Evolutionary conservation across 2,797 vertebrate species (phyloP).

Genomic region (Gephyroberyx darwinii): DNA sequence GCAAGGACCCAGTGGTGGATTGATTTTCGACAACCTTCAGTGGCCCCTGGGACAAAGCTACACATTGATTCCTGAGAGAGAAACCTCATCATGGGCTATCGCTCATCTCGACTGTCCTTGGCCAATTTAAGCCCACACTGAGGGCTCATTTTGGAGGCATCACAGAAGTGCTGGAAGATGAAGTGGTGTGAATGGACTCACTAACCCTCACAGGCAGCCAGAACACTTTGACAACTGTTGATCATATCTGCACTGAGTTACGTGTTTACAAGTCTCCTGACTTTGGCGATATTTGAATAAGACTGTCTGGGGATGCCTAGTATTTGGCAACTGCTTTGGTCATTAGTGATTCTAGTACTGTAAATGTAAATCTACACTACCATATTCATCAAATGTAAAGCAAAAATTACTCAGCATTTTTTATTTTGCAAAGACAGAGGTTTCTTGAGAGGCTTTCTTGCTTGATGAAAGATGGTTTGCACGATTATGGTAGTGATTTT

Average conservation of each 20-base stretch:
- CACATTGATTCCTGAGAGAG: constrained; percentile 73
- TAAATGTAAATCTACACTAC: too few species aligned
- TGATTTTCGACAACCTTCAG: constrained; percentile 72
- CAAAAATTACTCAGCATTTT: too few species aligned
- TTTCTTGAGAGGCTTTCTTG: too few species aligned
- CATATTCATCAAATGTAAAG: too few species aligned
- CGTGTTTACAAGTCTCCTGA: constrained; percentile 20
- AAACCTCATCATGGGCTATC: constrained; percentile 76
- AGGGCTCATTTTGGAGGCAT: constrained; percentile 60
- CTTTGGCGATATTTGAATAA: too few species aligned
- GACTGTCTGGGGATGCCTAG: too few species aligned
- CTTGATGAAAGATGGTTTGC: too few species aligned
- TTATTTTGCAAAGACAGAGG: too few species aligned
- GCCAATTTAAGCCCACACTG: constrained; percentile 61
- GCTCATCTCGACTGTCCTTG: constrained; percentile 78
- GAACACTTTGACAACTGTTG: constrained; percentile 15
- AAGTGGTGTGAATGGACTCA: constrained; percentile 53
- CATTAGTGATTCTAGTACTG: too few species aligned
- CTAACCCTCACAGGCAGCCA: constrained; percentile 32
- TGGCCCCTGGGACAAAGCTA: constrained; percentile 61
- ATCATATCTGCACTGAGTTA: constrained; percentile 27
- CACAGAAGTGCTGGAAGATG: constrained; percentile 59
- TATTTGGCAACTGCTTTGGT: too few species aligned
- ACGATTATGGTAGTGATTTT: too few species aligned
- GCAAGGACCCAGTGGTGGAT: constrained; percentile 42